Base-by-base conservation (phyloP, 2,113 vertebrate species). In the Micronycteris hirsuta region DNA sequence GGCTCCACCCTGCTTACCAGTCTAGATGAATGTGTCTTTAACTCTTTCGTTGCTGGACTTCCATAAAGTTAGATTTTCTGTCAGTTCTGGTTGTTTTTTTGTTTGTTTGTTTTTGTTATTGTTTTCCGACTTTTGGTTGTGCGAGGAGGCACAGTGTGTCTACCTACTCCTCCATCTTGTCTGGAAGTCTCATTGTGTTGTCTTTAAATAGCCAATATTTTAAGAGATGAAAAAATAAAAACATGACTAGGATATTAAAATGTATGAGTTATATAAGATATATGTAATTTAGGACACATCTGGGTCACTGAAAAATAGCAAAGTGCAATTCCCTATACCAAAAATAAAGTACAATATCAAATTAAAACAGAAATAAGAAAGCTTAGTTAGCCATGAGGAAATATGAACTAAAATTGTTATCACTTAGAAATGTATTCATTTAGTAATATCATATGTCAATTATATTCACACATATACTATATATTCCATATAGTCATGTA, bases 361-460 rank as follows among this genome's bases (percentile, higher is more conserved):
- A 93, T 67, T 73, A 83, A 91, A 74, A 26, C 24, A 87, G 28
- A 85, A 96, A 56, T 54, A 68, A 83, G 89, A 80, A 84, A 86
- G 26, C 3, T 84, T 54, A 71, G 33, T n/a, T 88, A 61, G 47
- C 17, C 43, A 52, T 45, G 26, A 78, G 13, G 33, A 84, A 87
- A 86, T 82, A 58, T 65, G 31, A 73, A 26, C 33, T 67, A 47
- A 73, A 24, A 89, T 67, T 92, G 91, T 41, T 28, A 92, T 61
- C 36, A 71, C 38, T 81, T 76, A 81, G 28, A 9, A 93, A 91
- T 26, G 17, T 86, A 85, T 63, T 91, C 43, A 58, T 71, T 80
- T 84, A 88, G 8, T 43, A 91, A 73, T 47, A 77, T 61, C 10
- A 84, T 4, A 71, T 92, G 85, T 90, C 22, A 83, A 65, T 86